phyloP scores from a whole-genome alignment of 2,113 vertebrate species.

The Coreoperca whiteheadi region DNA sequence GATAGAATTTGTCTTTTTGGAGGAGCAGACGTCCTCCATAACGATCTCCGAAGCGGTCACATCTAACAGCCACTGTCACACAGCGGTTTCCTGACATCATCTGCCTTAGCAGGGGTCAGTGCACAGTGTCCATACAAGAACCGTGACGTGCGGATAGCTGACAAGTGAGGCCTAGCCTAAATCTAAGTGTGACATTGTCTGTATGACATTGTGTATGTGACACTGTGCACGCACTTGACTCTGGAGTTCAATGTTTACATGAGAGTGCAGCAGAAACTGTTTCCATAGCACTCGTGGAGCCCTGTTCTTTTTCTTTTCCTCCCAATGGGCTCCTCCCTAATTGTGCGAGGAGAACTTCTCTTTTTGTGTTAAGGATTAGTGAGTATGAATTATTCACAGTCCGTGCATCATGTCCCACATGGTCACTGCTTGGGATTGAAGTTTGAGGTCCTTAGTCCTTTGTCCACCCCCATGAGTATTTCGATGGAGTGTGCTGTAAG shows the following conservation, averaged over 20 bases:
- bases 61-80: constrained; percentile 30
- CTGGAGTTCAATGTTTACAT: constrained; percentile 50
- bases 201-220: constrained; percentile 46
- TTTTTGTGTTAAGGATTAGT: constrained; percentile 58
- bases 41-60: constrained; percentile 22
- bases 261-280: constrained; percentile 9
- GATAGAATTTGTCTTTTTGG: not conserved
- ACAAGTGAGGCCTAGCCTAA: constrained; percentile 54
- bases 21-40: constrained; percentile 1
- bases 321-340: constrained; percentile 22
- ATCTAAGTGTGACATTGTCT: constrained; percentile 44
- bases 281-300: constrained; percentile 17
- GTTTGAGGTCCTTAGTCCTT: constrained; percentile 58
- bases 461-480: constrained; percentile 45
- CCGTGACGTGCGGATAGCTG: constrained; percentile 35
- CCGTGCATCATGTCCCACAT: constrained; percentile 57
- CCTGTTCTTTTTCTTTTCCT: constrained; percentile 42
- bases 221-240: constrained; percentile 52
- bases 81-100: constrained; percentile 25
- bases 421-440: constrained; percentile 67
- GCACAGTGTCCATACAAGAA: constrained; percentile 30
- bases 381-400: constrained; percentile 72
- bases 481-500: constrained; percentile 35
- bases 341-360: constrained; percentile 39
- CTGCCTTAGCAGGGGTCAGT: constrained; percentile 30